A percentile compares a stretch with the other conserved stretches of the same genome.
These are phyloP conservation scores for Lepidocolaptes lacrymiger DNA, from an alignment of 2,797 vertebrate genomes.

Conservation along the genomic window DNA sequence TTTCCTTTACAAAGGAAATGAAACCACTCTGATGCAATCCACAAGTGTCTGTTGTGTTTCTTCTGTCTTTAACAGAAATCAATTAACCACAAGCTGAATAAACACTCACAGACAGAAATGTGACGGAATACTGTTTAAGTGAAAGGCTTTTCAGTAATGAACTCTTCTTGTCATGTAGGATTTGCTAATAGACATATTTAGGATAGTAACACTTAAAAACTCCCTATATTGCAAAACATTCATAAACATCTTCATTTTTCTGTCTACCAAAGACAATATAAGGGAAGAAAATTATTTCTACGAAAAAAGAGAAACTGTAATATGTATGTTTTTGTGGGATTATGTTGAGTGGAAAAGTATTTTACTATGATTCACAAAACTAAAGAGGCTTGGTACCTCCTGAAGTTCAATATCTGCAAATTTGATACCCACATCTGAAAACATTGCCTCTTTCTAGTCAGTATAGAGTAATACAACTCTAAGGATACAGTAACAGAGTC, in stretches of 20 bases:
- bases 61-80: not conserved
- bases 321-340: not conserved
- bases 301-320: not conserved
- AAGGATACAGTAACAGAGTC: not conserved
- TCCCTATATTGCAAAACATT: not conserved
- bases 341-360: not conserved
- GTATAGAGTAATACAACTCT: not conserved
- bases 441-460: not conserved
- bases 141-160: not conserved
- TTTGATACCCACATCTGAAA: not conserved
- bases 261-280: not conserved
- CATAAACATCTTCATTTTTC: accelerated
- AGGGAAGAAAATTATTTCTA: not conserved
- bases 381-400: not conserved
- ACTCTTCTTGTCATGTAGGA: accelerated
- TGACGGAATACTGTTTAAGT: not conserved
- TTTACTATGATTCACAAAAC: not conserved
- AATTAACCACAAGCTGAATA: not conserved
- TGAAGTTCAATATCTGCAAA: not conserved
- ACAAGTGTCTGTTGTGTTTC: not conserved
- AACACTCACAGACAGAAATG: not conserved
- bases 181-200: not conserved
- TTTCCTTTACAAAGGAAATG: not conserved
- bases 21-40: not conserved
- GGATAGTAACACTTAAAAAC: not conserved